A percentile compares a stretch with the other conserved stretches of the same genome.
These are phyloP conservation scores for Patella caerulea DNA, from an alignment of 2,888 invertebrate species.

Conservation along the genomic window DNA sequence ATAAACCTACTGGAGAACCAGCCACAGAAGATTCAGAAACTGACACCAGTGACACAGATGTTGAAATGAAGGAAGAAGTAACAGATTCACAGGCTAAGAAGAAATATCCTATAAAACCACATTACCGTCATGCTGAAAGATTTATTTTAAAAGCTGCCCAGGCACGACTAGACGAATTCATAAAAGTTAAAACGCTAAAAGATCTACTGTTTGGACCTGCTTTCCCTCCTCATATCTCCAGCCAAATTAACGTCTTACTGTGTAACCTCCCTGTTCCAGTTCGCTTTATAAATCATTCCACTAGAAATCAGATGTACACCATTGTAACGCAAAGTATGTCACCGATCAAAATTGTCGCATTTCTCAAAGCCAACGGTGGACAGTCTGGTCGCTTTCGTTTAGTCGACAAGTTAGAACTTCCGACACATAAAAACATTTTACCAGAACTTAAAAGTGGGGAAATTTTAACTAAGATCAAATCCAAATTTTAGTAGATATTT, in stretches of 20 bases:
- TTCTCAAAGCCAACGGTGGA: not conserved
- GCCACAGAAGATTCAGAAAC: slow-evolving; percentile 19
- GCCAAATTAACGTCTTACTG: not conserved
- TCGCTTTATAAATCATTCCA: not conserved
- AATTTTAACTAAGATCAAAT: not conserved
- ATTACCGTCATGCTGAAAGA: not conserved
- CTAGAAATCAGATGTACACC: not conserved
- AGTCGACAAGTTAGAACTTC: not conserved
- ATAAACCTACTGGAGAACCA: no score
- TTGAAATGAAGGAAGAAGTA: slow-evolving; percentile 25
- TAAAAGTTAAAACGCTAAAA: slow-evolving; percentile 32
- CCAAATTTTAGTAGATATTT: no score
- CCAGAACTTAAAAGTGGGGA: not conserved
- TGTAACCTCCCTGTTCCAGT: not conserved
- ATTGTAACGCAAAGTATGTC: slow-evolving; percentile 1
- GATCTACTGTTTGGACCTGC: slow-evolving; percentile 53
- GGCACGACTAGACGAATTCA: slow-evolving; percentile 39
- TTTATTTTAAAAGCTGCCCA: slow-evolving; percentile 21
- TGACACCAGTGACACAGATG: slow-evolving; percentile 22
- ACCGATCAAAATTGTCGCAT: not conserved
- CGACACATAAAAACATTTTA: not conserved
- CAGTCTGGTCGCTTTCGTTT: not conserved
- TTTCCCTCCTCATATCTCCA: slow-evolving; percentile 12
- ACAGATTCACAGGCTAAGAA: not conserved
- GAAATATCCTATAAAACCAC: slow-evolving; percentile 29